phyloP scores from a whole-genome alignment of 37 sponge, comb jelly and placozoan species.

The Bolinopsis microptera region DNA sequence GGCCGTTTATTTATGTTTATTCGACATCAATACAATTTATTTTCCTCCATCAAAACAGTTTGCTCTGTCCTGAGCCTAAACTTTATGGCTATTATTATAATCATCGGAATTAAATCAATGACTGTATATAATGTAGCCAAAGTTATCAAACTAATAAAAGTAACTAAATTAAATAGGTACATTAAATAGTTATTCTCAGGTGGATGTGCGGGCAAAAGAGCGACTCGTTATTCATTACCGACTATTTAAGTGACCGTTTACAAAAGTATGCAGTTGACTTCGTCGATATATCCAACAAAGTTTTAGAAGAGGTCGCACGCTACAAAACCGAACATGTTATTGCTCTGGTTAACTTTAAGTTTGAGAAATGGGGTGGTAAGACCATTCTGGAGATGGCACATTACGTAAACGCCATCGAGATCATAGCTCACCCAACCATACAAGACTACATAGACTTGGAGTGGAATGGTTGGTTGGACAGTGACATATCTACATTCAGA shows the following conservation, averaged over 20 bases:
- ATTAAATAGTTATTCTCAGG: background rate
- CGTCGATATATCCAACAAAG: background rate
- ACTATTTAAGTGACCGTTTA: background rate
- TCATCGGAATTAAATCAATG: too few relatives aligned
- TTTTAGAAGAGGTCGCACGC: background rate
- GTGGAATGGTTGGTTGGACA: slow-evolving; percentile 41
- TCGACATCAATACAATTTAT: too few relatives aligned
- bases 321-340: background rate
- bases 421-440: background rate
- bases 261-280: background rate
- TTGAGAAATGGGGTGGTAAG: background rate
- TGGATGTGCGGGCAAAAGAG: background rate
- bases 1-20: too few relatives aligned
- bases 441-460: background rate
- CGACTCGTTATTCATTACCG: background rate
- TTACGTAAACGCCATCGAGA: background rate
- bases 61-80: too few relatives aligned
- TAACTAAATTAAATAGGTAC: too few relatives aligned
- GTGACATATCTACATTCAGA: background rate
- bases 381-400: slow-evolving; percentile 21
- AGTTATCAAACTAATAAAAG: too few relatives aligned
- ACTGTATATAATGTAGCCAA: too few relatives aligned
- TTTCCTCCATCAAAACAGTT: too few relatives aligned
- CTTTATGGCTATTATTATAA: too few relatives aligned
- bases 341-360: background rate